A percentile compares a stretch with the other conserved stretches of the same genome.
Evolutionary conservation across 2,888 invertebrate species (phyloP).

Genomic region (Poecilus cupreus): DNA sequence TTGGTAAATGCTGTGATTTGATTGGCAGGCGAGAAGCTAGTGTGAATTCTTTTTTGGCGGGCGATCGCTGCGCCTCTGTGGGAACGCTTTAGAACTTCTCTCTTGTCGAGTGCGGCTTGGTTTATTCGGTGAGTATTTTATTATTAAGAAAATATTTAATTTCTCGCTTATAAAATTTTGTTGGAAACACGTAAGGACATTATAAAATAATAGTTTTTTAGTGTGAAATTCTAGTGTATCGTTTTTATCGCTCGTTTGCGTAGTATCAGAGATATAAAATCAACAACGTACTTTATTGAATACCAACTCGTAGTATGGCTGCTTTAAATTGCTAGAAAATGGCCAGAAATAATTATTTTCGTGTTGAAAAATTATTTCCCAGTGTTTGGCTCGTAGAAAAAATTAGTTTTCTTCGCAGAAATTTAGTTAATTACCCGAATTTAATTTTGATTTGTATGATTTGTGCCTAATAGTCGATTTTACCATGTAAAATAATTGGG

Average conservation of each 20-base stretch:
- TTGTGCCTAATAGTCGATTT: conserved; percentile 60
- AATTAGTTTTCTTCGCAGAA: conserved; percentile 63
- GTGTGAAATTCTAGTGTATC: conserved; percentile 68
- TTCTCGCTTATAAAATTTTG: conserved; percentile 67
- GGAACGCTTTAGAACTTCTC: conserved; percentile 68
- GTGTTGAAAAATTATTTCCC: conserved; percentile 70
- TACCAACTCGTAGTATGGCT: conserved; percentile 69
- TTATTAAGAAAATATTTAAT: conserved; percentile 69
- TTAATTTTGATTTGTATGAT: conserved; percentile 62
- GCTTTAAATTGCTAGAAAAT: conserved; percentile 65
- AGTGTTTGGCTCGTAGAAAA: conserved; percentile 58
- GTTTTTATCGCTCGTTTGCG: conserved; percentile 62
- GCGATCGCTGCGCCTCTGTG: conserved; percentile 67
- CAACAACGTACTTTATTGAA: conserved; percentile 67
- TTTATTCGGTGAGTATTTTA: conserved; percentile 67
- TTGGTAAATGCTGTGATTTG: conserved; percentile 41
- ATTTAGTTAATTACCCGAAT: conserved; percentile 67
- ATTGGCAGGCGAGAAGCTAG: conserved; percentile 65
- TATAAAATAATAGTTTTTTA: conserved; percentile 71
- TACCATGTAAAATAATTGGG: conserved; percentile 69
- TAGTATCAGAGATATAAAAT: conserved; percentile 69
- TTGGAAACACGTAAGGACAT: conserved; percentile 65
- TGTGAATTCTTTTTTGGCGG: conserved; percentile 69
- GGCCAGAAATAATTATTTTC: conserved; percentile 63
- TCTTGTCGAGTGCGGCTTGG: conserved; percentile 62